Conservation (phyloP, 2,113 vertebrate genomes). For the Cololabis saira region DNA sequence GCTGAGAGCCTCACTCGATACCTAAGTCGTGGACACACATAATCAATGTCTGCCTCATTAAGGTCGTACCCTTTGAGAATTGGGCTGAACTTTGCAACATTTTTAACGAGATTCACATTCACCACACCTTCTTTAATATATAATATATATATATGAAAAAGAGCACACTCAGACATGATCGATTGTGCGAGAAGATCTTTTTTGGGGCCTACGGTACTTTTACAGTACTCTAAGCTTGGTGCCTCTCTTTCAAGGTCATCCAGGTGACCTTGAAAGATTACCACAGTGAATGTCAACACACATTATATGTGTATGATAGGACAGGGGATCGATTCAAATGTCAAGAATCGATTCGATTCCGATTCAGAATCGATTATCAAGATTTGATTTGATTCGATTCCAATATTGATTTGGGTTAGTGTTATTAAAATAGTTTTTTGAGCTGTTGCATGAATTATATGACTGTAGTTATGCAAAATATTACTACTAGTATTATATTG, state of each 20-base stretch:
- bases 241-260: background rate
- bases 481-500: too few relatives aligned
- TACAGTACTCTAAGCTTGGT: slow-evolving; percentile 16
- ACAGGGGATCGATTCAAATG: too few relatives aligned
- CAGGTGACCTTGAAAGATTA: slow-evolving; percentile 32
- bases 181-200: slow-evolving; percentile 23
- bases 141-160: background rate
- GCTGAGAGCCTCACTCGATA: slow-evolving; percentile 71
- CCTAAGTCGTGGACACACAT: slow-evolving; percentile 73
- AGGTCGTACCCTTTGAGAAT: slow-evolving; percentile 72
- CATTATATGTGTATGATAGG: too few relatives aligned
- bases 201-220: too few relatives aligned
- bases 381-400: too few relatives aligned
- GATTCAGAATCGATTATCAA: too few relatives aligned
- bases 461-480: too few relatives aligned
- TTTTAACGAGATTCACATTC: slow-evolving; percentile 68
- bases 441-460: too few relatives aligned
- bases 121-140: slow-evolving; percentile 10
- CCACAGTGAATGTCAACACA: slow-evolving; percentile 14
- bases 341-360: too few relatives aligned
- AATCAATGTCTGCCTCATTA: slow-evolving; percentile 81
- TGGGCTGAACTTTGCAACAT: slow-evolving; percentile 71
- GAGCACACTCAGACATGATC: slow-evolving; percentile 23
- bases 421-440: too few relatives aligned
- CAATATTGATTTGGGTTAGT: too few relatives aligned